Evolutionary conservation across 1,140 invertebrate species (phyloP).

Genomic region (Rhysida immarginata): DNA sequence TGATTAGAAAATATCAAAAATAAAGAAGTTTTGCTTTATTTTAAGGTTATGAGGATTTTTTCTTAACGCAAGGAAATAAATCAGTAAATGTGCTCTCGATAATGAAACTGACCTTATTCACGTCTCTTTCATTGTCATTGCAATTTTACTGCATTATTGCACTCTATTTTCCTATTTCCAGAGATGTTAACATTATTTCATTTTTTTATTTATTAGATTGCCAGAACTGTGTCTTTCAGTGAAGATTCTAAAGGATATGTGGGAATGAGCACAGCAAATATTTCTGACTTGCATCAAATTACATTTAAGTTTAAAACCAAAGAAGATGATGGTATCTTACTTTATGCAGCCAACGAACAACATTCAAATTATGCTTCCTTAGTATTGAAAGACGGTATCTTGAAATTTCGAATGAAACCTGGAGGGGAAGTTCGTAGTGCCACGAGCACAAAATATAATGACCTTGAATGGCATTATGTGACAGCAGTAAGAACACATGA

Average conservation of each 20-base stretch:
- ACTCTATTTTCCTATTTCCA: too few species aligned
- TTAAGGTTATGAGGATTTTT: too few species aligned
- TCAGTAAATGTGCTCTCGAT: too few species aligned
- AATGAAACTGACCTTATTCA: too few species aligned
- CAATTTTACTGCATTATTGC: too few species aligned
- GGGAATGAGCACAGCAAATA: constrained; percentile 13
- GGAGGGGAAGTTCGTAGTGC: constrained; percentile 36
- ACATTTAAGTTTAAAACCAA: constrained; percentile 79
- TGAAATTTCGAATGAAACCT: constrained; percentile 41
- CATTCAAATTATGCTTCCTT: constrained; percentile 47
- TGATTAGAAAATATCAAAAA: too few species aligned
- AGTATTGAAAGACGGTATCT: constrained; percentile 46
- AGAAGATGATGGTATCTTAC: constrained; percentile 57
- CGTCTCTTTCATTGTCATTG: too few species aligned
- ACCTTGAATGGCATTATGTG: constrained; percentile 84
- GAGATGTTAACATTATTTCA: too few species aligned
- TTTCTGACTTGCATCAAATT: constrained; percentile 37
- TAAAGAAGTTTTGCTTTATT: too few species aligned
- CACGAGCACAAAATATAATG: constrained; percentile 55
- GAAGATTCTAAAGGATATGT: constrained; percentile 24
- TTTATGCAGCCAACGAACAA: constrained; percentile 48
- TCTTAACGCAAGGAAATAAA: too few species aligned
- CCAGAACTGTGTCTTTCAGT: constrained; percentile 31
- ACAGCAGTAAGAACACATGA: constrained; percentile 48
- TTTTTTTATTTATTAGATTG: constrained; percentile 23